These are phyloP conservation scores for Porites evermanni DNA, from an alignment of 92 coral and sea anemone species.

Conservation along the genomic window DNA sequence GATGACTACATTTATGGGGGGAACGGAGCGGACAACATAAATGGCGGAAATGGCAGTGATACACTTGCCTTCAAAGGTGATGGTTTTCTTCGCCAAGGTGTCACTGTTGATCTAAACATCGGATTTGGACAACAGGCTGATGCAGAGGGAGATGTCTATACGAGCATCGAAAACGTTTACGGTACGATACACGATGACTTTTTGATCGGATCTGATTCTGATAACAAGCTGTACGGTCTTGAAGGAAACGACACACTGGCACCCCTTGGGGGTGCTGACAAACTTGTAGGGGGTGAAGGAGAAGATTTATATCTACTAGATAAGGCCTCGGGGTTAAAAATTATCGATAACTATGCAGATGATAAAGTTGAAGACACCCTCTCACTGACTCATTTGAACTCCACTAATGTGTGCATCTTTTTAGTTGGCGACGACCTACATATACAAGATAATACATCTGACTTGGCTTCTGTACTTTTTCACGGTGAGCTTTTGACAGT, in stretches of 20 bases:
- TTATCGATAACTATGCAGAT: slow-evolving; percentile 21
- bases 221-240: slow-evolving; percentile 31
- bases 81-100: slow-evolving; percentile 46
- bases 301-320: slow-evolving; percentile 50
- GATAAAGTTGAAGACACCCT: slow-evolving; percentile 61
- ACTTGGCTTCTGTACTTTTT: slow-evolving; percentile 35
- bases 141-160: slow-evolving; percentile 64
- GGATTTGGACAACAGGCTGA: slow-evolving; percentile 68
- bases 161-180: slow-evolving; percentile 61
- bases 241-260: slow-evolving; percentile 48
- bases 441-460: slow-evolving; percentile 19
- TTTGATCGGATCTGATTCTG: slow-evolving; percentile 27
- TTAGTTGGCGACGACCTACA: slow-evolving; percentile 12
- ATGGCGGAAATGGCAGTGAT: slow-evolving; percentile 65
- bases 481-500: slow-evolving; percentile 51
- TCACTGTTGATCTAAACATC: slow-evolving; percentile 28
- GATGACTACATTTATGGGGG: slow-evolving; percentile 68
- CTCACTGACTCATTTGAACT: slow-evolving; percentile 47
- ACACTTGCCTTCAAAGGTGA: slow-evolving; percentile 62
- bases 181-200: slow-evolving; percentile 63
- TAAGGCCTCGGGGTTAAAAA: slow-evolving; percentile 49
- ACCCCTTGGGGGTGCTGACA: slow-evolving; percentile 54
- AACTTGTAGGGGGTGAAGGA: slow-evolving; percentile 66
- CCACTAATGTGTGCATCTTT: not conserved
- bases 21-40: slow-evolving; percentile 41